A percentile compares a stretch with the other conserved stretches of the same genome.
These are phyloP conservation scores for Anaspis maculata DNA, from an alignment of 2,888 invertebrate genomes.

Conservation along the genomic window DNA sequence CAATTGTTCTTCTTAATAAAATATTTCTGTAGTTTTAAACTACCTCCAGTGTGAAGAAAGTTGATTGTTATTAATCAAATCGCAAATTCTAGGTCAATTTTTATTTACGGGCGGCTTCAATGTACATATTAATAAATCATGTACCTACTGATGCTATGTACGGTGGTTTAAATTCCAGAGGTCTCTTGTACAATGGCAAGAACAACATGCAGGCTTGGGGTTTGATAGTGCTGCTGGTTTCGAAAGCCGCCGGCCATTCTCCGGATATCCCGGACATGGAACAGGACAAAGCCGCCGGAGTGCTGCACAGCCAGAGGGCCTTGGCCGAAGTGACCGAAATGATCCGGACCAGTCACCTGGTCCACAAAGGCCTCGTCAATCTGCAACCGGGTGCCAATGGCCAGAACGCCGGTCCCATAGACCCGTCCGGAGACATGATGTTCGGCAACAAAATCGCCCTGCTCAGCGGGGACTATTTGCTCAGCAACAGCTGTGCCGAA, in stretches of 20 bases:
- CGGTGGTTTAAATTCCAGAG: too few species aligned
- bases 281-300: slow-evolving; percentile 78
- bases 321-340: slow-evolving; percentile 94
- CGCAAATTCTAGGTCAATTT: too few species aligned
- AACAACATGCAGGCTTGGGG: slow-evolving; percentile 94
- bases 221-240: slow-evolving; percentile 80
- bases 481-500: slow-evolving; percentile 82
- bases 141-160: too few species aligned
- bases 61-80: too few species aligned
- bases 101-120: too few species aligned
- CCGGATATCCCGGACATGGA: slow-evolving; percentile 73
- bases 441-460: slow-evolving; percentile 94
- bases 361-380: slow-evolving; percentile 76
- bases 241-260: slow-evolving; percentile 85
- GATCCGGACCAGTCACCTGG: slow-evolving; percentile 86
- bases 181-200: slow-evolving; percentile 83
- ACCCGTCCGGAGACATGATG: slow-evolving; percentile 66
- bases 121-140: too few species aligned
- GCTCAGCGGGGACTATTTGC: slow-evolving; percentile 80
- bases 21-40: too few species aligned
- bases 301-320: slow-evolving; percentile 76
- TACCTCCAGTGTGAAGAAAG: too few species aligned
- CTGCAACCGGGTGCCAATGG: slow-evolving; percentile 54
- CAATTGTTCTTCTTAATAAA: too few species aligned
- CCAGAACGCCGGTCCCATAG: slow-evolving; percentile 18